Base-by-base conservation (phyloP, 2,113 vertebrate genomes). In the Corydoras sp. region DNA sequence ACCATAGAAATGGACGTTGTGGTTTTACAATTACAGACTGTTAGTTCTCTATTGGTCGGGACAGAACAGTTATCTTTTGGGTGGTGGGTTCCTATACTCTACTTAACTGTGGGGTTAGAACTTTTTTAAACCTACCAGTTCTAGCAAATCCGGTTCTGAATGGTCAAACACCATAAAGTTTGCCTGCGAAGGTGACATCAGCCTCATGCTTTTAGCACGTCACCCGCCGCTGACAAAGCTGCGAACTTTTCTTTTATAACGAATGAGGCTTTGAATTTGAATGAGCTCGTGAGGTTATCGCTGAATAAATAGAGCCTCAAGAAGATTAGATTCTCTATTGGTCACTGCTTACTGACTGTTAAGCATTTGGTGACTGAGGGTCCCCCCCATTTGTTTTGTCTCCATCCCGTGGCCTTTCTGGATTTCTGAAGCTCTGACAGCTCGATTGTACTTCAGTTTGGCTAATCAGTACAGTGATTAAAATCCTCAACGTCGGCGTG, bases 261-360 rank as follows among this genome's bases (percentile, higher is more conserved):
- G 64, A 69, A 54, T 54, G 49, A 32, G 32, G 50, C 73, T 61
- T 69, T 68, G 62, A 65, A 69, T 68, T 29, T 51, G 68, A 65
- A 76, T 76, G 60, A 78, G 73, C 73, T 55, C 73, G 77, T 79
- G 74, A 76, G 56, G 74, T 76, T 65, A 73, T 73, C 61, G 48
- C 35, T 79, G 54, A 73, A 76, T 79, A 62, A 76, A 76, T 73
- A 70, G 77, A 75, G 69, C 62, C 77, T 79, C 31, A 50, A 73
- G 54, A 67, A 76, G 68, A 79, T 79, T 73, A 79, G 70, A 73
- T 73, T 48, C 35, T 68, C 77, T 72, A 71, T 79, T 73, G 73
- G 76, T 73, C 74, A 66, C 69, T 66, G 62, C 73, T 56, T 62
- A 61, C 66, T 58, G 30, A 69, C 35, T 43, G 35, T 43, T 43